phyloP scores from a whole-genome alignment of 2,888 invertebrate genomes.

The Amitus sp. region DNA sequence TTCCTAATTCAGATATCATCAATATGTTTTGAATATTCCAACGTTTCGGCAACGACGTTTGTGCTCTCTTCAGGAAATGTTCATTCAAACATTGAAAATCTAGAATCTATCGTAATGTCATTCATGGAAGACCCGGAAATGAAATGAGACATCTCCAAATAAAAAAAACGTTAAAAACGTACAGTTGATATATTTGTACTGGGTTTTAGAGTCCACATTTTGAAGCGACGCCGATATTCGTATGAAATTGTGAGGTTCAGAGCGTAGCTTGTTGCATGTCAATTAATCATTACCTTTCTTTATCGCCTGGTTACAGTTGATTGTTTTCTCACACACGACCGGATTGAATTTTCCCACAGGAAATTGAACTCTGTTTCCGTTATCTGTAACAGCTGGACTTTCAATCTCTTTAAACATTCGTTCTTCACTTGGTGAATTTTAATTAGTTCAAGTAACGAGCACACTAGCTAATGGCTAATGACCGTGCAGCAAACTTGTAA shows the following conservation, averaged over 20 bases:
- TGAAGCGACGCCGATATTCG: no score
- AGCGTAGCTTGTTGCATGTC: background rate
- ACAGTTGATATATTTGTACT: no score
- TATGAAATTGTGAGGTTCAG: background rate
- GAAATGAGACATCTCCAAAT: no score
- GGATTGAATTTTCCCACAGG: constrained; percentile 14
- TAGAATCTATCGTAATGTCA: no score
- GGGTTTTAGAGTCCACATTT: no score
- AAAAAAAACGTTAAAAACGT: no score
- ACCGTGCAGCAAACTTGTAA: constrained; percentile 45
- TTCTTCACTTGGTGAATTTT: constrained; percentile 49
- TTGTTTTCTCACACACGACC: background rate
- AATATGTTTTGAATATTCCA: no score
- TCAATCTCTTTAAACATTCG: constrained; percentile 39
- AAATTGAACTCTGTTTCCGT: constrained; percentile 1
- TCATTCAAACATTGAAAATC: no score
- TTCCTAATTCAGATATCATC: no score
- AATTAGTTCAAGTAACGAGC: constrained; percentile 52
- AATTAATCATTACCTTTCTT: background rate
- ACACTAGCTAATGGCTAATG: constrained; percentile 49
- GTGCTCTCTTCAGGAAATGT: no score
- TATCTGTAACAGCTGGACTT: constrained; percentile 3
- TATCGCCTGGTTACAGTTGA: background rate
- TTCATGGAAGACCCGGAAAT: no score
- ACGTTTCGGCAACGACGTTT: no score